Evolutionary conservation across 2,888 invertebrate genomes (phyloP).

Genomic region (Temnothorax rugatulus): DNA sequence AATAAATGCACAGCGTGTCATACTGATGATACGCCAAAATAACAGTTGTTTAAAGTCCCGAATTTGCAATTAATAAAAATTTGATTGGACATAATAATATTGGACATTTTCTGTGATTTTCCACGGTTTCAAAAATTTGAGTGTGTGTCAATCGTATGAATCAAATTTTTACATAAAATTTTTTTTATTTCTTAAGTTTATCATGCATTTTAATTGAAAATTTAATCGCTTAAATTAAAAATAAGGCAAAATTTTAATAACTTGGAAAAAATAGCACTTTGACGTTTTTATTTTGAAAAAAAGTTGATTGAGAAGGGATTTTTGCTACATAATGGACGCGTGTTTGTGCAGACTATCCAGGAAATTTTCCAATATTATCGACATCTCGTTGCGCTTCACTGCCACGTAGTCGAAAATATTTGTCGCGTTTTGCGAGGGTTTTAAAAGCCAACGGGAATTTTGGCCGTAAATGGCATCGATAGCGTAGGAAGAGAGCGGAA

Average conservation of each 20-base stretch:
- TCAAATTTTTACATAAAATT: not conserved
- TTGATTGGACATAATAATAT: not conserved
- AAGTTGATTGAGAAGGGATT: not conserved
- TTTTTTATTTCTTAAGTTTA: not conserved
- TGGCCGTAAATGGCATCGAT: slow-evolving; percentile 12
- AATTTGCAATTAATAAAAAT: not conserved
- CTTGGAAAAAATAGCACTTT: not conserved
- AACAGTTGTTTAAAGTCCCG: not conserved
- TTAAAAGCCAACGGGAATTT: slow-evolving; percentile 16
- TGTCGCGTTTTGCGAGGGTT: slow-evolving; percentile 19
- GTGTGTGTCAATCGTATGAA: not conserved
- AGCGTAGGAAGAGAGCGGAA: not conserved
- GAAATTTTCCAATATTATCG: slow-evolving; percentile 30
- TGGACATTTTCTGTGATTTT: not conserved
- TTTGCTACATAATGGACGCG: slow-evolving; percentile 4
- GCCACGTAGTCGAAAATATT: not conserved
- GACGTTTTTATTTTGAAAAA: not conserved
- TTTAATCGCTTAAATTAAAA: not conserved
- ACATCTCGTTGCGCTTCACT: slow-evolving; percentile 1
- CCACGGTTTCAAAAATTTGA: not conserved
- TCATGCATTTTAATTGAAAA: not conserved
- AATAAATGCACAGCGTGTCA: slow-evolving; percentile 21
- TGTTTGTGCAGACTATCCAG: not conserved
- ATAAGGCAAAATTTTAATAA: not conserved
- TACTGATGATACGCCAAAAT: slow-evolving; percentile 10